phyloP scores from a whole-genome alignment of 2,797 vertebrate species.

The Lithobates pipiens region DNA sequence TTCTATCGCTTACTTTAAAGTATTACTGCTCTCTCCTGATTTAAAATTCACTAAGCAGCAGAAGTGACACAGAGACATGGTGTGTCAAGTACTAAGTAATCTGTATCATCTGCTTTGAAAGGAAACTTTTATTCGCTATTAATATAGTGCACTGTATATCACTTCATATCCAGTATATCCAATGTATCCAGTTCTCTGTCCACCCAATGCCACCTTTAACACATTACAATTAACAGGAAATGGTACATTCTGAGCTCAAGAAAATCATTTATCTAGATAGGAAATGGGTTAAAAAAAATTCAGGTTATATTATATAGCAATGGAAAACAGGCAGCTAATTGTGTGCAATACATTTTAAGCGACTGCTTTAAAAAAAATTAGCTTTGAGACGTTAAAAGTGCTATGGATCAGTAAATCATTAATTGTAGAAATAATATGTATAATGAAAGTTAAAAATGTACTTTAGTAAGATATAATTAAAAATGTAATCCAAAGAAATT shows the following conservation, averaged over 20 bases:
- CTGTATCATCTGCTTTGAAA: conserved; percentile 76
- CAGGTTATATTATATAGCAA: neutral
- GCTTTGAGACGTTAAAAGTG: conserved; percentile 6
- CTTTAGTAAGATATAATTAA: neutral
- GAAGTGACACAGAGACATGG: conserved; percentile 81
- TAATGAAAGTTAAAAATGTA: neutral
- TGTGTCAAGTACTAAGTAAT: conserved; percentile 84
- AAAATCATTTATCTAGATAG: conserved; percentile 15
- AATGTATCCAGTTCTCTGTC: neutral
- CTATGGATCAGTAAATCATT: neutral
- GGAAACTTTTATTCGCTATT: conserved; percentile 73
- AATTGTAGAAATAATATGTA: conserved; percentile 8
- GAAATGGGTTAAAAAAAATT: conserved; percentile 3
- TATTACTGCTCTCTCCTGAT: conserved; percentile 93
- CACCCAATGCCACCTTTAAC: conserved; percentile 64
- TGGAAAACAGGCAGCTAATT: conserved; percentile 66
- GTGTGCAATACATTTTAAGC: conserved; percentile 44
- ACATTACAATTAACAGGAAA: conserved; percentile 60
- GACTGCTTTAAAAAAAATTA: conserved; percentile 13
- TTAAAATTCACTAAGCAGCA: conserved; percentile 81
- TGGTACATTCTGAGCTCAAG: neutral
- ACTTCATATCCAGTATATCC: conserved; percentile 63
- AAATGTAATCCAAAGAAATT: neutral
- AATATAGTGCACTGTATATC: conserved; percentile 75
- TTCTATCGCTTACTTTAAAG: conserved; percentile 95